Percentiles rank a stretch among this genome's conserved stretches.
phyloP scores from a whole-genome alignment of 2,888 invertebrate genomes.

The Pyrgus malvae region DNA sequence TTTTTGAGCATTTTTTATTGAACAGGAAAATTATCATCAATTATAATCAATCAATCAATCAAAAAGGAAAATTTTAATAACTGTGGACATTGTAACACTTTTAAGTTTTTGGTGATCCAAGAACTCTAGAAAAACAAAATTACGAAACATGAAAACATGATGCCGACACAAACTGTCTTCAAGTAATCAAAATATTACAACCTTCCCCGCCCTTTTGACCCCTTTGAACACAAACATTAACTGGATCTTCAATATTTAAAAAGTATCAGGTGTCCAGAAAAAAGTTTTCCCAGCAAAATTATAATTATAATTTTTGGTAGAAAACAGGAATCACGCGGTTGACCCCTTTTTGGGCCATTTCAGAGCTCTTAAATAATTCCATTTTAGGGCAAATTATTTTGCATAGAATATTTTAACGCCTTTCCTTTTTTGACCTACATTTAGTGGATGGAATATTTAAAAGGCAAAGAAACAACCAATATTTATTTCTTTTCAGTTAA shows the following conservation, averaged over 20 bases:
- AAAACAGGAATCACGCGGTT: constrained; percentile 9
- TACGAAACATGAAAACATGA: too few species aligned
- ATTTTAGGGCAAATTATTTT: constrained; percentile 8
- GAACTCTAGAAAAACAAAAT: too few species aligned
- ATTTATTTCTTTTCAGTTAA: neutral
- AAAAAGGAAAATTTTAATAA: too few species aligned
- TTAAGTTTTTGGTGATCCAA: too few species aligned
- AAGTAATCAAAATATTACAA: constrained; percentile 2
- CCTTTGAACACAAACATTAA: constrained; percentile 21
- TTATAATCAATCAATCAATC: too few species aligned
- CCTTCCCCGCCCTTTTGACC: neutral
- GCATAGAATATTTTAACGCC: constrained; percentile 9
- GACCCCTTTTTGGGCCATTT: constrained; percentile 14
- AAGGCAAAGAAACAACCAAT: neutral
- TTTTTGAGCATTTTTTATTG: too few species aligned
- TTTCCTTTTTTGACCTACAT: constrained; percentile 1
- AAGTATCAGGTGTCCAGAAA: constrained; percentile 34
- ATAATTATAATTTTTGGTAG: constrained; percentile 25
- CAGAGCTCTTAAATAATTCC: constrained; percentile 12
- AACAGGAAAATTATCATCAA: too few species aligned
- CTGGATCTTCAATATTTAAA: constrained; percentile 25
- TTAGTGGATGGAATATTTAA: neutral
- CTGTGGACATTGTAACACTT: too few species aligned
- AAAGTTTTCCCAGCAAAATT: constrained; percentile 31
- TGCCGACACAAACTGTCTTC: neutral